Evolutionary conservation across 1,140 invertebrate species (phyloP), one percentile per base, ranked within the genome.

Genomic region (Panulirus ornatus): DNA sequence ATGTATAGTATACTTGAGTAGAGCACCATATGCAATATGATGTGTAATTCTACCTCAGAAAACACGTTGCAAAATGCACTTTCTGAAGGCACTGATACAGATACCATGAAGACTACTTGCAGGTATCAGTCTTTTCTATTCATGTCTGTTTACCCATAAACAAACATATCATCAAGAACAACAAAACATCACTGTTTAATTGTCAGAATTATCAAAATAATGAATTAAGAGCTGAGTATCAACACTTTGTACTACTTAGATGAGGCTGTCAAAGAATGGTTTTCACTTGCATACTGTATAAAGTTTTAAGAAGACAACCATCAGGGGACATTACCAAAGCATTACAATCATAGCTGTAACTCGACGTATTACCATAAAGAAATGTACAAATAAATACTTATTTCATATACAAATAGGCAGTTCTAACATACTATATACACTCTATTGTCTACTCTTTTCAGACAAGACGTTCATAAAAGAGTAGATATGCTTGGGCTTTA

Each of bases 401-500:
- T 47, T 84, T 19, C n/a, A 73, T 47, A 38, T 47, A 34, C 66
- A 73, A 84, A 84, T 30, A 42, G 16, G 40, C 27, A 71, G 36
- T 9, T 81, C 30, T 58, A 51, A 78, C 16, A 75, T 30, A 70
- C 38, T 89, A 89, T 89, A 42, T 89, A 89, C 88, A 89, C 40
- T 88, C 58, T 58, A 89, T 30, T 36, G 51, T 11, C 70, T 36
- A 42, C 63, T 81, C 8, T n/a, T 14, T 79, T 93, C 91, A 93
- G 38, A 92, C 94, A 93, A 98, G 96, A 93, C 97, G 95, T 94
- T 99, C 98, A 94, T 99, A 99, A 94, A 99, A 99, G 27, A 99
- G 95, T 66, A 99, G 95, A 94, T 99, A 99, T n/a, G 99, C 98
- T 94, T 99, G 97, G 58, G 96, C 96, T 91, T 95, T 95, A n/a